phyloP scores from a whole-genome alignment of 2,888 invertebrate genomes.

The Julus scanicus region DNA sequence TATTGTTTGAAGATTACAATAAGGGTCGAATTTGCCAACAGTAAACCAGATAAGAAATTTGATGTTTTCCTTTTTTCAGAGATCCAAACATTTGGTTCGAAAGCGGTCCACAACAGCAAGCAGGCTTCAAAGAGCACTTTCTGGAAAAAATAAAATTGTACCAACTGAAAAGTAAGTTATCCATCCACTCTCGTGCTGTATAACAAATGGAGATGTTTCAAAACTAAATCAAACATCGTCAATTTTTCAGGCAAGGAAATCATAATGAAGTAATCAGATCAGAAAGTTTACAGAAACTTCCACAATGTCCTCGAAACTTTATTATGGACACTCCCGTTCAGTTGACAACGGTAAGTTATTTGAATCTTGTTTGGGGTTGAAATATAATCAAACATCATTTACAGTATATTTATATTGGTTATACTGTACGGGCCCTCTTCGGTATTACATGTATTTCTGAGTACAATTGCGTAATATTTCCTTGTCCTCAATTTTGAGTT shows the following conservation, averaged over 20 bases:
- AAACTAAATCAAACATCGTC: not conserved
- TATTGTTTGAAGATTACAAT: too few relatives aligned
- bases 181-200: not conserved
- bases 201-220: not conserved
- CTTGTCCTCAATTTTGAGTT: too few relatives aligned
- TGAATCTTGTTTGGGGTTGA: not conserved
- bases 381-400: not conserved
- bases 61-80: conserved; percentile 2
- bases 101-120: conserved; percentile 75
- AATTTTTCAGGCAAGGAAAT: conserved; percentile 46
- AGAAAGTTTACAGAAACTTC: not conserved
- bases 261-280: conserved; percentile 26
- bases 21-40: not conserved
- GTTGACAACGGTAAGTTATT: conserved; percentile 65
- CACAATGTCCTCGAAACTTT: conserved; percentile 65
- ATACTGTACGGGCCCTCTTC: too few relatives aligned
- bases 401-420: not conserved
- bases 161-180: conserved; percentile 58
- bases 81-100: conserved; percentile 65
- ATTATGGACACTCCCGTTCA: conserved; percentile 71
- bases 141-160: conserved; percentile 67
- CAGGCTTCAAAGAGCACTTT: conserved; percentile 71
- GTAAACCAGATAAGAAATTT: too few relatives aligned
- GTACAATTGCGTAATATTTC: too few relatives aligned
- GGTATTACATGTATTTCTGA: too few relatives aligned